Evolutionary conservation across 2,797 vertebrate species (phyloP).

Genomic region (Hippocampus kuda): DNA sequence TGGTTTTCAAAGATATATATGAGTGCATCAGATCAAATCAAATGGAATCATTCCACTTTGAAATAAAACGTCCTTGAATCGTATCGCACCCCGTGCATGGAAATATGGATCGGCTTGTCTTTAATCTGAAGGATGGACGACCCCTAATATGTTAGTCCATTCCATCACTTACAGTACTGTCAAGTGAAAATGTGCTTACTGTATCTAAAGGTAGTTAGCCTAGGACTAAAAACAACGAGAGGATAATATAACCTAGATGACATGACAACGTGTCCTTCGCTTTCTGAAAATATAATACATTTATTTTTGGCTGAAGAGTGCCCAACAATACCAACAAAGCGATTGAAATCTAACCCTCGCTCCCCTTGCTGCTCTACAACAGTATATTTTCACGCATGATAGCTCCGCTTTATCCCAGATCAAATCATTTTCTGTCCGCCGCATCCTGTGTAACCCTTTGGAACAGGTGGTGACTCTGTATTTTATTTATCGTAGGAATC

Average conservation of each 20-base stretch:
- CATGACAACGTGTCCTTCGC: neutral
- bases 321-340: no score
- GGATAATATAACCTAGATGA: neutral
- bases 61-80: no score
- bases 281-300: neutral
- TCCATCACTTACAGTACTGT: neutral
- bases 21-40: no score
- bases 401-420: neutral
- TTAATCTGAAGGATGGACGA: no score
- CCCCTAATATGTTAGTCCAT: neutral
- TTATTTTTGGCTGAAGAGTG: neutral
- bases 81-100: no score
- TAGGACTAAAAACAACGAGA: no score
- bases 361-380: neutral
- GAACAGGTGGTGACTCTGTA: neutral
- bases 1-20: no score
- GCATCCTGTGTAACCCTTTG: neutral
- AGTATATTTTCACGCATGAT: neutral
- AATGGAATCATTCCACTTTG: no score
- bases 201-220: neutral
- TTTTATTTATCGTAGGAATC: neutral
- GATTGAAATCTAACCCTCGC: no score
- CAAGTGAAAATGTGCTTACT: neutral
- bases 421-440: neutral
- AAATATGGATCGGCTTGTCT: no score